Evolutionary conservation across 2,113 vertebrate species (phyloP), one percentile per base, ranked within the genome.

Genomic region (Lagopus leucura): DNA sequence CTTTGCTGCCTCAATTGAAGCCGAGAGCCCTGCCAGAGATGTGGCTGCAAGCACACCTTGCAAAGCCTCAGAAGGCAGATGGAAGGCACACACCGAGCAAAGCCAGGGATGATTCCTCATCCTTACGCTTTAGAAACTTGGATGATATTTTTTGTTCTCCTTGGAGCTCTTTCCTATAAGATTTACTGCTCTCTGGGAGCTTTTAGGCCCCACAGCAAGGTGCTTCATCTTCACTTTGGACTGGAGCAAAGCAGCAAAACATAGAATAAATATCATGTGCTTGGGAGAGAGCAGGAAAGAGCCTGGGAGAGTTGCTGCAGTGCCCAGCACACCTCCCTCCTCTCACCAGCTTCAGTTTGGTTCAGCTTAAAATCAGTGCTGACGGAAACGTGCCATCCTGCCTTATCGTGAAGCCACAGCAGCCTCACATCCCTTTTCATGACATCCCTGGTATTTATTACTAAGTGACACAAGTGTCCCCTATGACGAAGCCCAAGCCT

Each of bases 371-470:
- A 84, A 72, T 67, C 36, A 21, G 38, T 38, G 27, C 60, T 1
- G 8, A 58, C 3, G 21, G 22, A 60, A 86, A 88, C 27, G 40
- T 4, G 3, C 42, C 58, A 55, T 75, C 43, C 86, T 16, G 36
- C 38, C 82, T 77, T 27, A 32, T n/a, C 0, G 1, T 4, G 57
- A 80, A 69, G 90, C 86, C 87, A 82, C 63, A 80, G 86, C 89
- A 90, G 91, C 83, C 74, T 81, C 86, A 89, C 52, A 60, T 14
- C 43, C 86, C 78, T 90, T 57, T 84, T 63, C 84, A 92, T 61
- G 57, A 42, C 19, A 42, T 75, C 81, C 4, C 11, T 22, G 34
- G 11, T 67, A 36, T 60, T 87, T 92, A 63, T 88, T 95, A 84
- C 70, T 75, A 83, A 88, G 65, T 42, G 27, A 81, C 73, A 76